Conservation (phyloP, 1,140 invertebrate genomes). For the Sitobion miscanthi region DNA sequence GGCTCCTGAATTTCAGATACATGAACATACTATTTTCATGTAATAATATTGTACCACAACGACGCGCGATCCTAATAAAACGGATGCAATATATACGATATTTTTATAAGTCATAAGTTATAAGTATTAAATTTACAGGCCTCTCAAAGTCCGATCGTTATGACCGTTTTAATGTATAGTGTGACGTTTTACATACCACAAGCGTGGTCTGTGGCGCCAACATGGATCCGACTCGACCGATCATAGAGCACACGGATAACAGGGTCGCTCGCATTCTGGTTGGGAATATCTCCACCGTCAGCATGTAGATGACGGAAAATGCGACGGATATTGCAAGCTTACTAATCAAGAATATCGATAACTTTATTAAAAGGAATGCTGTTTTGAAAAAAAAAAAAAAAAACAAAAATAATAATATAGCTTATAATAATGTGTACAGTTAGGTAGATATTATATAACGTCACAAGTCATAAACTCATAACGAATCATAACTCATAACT, state of each 20-base stretch:
- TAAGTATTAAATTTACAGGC: background rate
- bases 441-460: background rate
- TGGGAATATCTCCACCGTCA: slow-evolving; percentile 76
- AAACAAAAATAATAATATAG: background rate
- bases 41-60: too few species aligned
- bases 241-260: slow-evolving; percentile 73
- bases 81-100: background rate
- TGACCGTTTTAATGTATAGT: background rate
- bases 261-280: slow-evolving; percentile 71
- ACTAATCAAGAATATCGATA: slow-evolving; percentile 71
- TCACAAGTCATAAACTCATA: background rate
- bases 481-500: too few species aligned
- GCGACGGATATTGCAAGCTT: slow-evolving; percentile 76
- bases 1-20: too few species aligned
- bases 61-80: too few species aligned
- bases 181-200: slow-evolving; percentile 64
- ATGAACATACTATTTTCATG: too few species aligned
- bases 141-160: background rate
- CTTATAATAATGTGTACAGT: background rate
- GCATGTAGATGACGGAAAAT: slow-evolving; percentile 74
- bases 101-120: background rate
- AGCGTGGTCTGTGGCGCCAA: slow-evolving; percentile 72
- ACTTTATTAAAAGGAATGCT: slow-evolving; percentile 42
- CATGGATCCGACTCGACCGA: slow-evolving; percentile 75
- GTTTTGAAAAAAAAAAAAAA: background rate